Base-by-base conservation (phyloP, 2,797 vertebrate genomes). In the Hypotaenidia philippensis region DNA sequence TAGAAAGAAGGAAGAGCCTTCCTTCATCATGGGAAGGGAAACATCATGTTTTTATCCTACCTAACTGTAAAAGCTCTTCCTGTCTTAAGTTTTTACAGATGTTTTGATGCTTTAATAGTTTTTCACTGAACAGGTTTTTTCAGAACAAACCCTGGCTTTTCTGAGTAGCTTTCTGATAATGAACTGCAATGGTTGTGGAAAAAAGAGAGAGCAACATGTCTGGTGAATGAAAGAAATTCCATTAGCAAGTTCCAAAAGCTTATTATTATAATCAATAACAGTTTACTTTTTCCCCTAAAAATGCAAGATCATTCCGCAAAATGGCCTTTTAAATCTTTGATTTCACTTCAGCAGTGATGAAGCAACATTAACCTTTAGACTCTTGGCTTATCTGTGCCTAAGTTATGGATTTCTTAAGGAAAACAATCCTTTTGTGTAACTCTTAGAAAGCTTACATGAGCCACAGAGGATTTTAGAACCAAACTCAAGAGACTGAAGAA, bases 361-460 rank as follows among this genome's bases (percentile, higher is more conserved):
- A 84, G 41, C 80, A 93, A 80, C 41, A 64, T 82, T 96, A 95
- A 90, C 94, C 74, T 97, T 95, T 84, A 80, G 83, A 84, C 52
- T 74, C 70, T 36, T 29, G 0, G 55, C 91, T 90, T 93, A 83
- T 82, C 89, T 96, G 70, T 53, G 77, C 91, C 90, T 89, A 94
- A 76, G 22, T 91, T 95, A 80, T 91, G 80, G 36, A 40, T 91
- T 94, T 88, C 80, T 91, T 94, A 86, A 76, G 70, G 59, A 81
- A 93, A 94, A 84, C 61, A 81, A 34, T 78, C 69, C 79, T 88
- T 97, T 83, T 79, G 66, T 89, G 34, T 41, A 66, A 38, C 53
- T 76, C 83, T 17, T n/a, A 22, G 49, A 82, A 87, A 80, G 64
- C 40, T 89, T 90, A 63, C n/a, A 44, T 21, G 44, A 78, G 74